These are phyloP conservation scores for Volucella inflata DNA, from an alignment of 2,888 invertebrate genomes.

Conservation along the genomic window DNA sequence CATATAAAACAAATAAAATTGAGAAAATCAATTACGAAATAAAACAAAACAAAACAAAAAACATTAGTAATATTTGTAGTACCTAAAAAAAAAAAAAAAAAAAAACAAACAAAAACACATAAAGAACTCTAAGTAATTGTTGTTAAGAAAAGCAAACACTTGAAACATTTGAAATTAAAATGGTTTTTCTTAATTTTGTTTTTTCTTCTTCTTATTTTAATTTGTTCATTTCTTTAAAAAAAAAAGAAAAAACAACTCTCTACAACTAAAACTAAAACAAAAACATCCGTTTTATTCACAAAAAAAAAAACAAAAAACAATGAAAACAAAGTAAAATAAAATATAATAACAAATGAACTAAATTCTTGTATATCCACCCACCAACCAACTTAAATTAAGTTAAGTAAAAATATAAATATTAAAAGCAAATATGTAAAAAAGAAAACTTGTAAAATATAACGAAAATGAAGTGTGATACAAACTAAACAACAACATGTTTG, in stretches of 20 bases:
- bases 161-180: slow-evolving; percentile 23
- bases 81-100: slow-evolving; percentile 65
- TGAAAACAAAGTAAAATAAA: no score
- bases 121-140: slow-evolving; percentile 46
- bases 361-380: slow-evolving; percentile 74
- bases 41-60: slow-evolving; percentile 43
- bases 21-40: slow-evolving; percentile 53
- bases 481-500: slow-evolving; percentile 58
- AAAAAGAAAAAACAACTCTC: background rate
- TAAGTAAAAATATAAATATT: slow-evolving; percentile 52
- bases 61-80: slow-evolving; percentile 72
- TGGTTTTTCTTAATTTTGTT: slow-evolving; percentile 60
- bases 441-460: slow-evolving; percentile 52
- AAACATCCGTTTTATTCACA: background rate
- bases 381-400: slow-evolving; percentile 73
- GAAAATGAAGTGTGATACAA: slow-evolving; percentile 73
- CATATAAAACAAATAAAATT: slow-evolving; percentile 29
- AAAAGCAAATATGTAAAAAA: slow-evolving; percentile 19
- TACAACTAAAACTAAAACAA: no score
- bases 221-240: slow-evolving; percentile 28
- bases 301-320: no score
- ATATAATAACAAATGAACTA: slow-evolving; percentile 53
- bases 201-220: slow-evolving; percentile 18
- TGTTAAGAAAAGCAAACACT: slow-evolving; percentile 54
- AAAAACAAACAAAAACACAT: background rate